A percentile compares a stretch with the other conserved stretches of the same genome.
Conservation (phyloP, 2,888 invertebrate species). For the Biston betularia region DNA sequence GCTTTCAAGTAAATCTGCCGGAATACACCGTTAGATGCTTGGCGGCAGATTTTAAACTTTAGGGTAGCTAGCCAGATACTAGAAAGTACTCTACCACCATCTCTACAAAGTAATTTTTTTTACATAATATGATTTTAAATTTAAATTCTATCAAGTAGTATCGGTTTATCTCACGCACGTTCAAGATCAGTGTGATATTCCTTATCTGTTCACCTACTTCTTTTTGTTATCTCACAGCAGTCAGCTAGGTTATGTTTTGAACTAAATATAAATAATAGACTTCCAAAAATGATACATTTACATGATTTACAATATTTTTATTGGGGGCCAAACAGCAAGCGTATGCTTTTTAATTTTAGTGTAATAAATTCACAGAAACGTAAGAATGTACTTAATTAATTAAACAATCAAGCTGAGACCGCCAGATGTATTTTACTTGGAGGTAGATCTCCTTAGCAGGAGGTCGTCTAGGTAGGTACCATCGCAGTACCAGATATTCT, state of each 20-base stretch:
- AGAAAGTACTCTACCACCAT: too few species aligned
- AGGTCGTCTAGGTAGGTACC: too few species aligned
- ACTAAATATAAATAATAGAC: background rate
- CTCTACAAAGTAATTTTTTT: too few species aligned
- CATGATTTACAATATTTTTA: too few species aligned
- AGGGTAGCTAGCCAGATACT: too few species aligned
- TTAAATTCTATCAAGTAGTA: background rate
- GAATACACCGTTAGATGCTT: too few species aligned
- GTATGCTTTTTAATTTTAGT: slow-evolving; percentile 3
- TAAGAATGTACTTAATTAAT: slow-evolving; percentile 18
- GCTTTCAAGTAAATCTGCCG: too few species aligned
- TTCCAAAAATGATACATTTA: background rate
- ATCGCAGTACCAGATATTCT: too few species aligned
- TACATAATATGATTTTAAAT: background rate
- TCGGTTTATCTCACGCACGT: slow-evolving; percentile 2
- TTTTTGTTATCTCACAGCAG: slow-evolving; percentile 4
- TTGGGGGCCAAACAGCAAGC: too few species aligned
- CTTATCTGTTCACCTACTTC: slow-evolving; percentile 12
- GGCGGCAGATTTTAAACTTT: too few species aligned
- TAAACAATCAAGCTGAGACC: slow-evolving; percentile 39
- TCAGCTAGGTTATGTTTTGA: background rate
- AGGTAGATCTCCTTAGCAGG: too few species aligned
- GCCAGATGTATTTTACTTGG: slow-evolving; percentile 39
- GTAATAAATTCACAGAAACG: slow-evolving; percentile 36
- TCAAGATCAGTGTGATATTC: slow-evolving; percentile 3